Percentiles rank a stretch among this genome's conserved stretches.
These are phyloP conservation scores for Malurus cyaneus DNA, from an alignment of 2,113 vertebrate genomes.

Conservation along the genomic window DNA sequence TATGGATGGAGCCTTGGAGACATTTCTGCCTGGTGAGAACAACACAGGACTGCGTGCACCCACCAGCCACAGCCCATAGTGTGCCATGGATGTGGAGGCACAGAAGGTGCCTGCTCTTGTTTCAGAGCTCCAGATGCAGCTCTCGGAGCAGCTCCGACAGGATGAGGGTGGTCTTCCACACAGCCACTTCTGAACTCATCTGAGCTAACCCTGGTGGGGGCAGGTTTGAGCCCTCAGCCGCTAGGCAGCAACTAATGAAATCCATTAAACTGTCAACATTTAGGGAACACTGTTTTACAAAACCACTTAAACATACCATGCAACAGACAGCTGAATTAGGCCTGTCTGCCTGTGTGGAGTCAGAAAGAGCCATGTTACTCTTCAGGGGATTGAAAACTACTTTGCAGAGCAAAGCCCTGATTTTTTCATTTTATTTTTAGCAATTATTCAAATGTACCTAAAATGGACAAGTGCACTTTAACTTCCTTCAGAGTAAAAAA, in stretches of 20 bases:
- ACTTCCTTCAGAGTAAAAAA: not conserved
- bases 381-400: conserved; percentile 58
- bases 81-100: not conserved
- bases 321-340: conserved; percentile 61
- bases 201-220: conserved; percentile 30
- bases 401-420: conserved; percentile 4
- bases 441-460: conserved; percentile 27
- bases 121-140: not conserved
- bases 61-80: not conserved
- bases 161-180: not conserved
- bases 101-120: not conserved
- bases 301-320: conserved; percentile 58
- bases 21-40: not conserved
- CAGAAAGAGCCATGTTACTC: conserved; percentile 51
- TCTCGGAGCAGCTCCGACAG: not conserved
- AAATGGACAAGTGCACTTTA: not conserved
- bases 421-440: conserved; percentile 47
- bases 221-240: not conserved
- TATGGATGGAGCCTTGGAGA: not conserved
- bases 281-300: conserved; percentile 59
- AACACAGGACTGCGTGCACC: not conserved
- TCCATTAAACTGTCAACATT: conserved; percentile 68
- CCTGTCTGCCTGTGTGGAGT: conserved; percentile 56
- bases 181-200: not conserved
- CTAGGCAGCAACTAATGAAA: conserved; percentile 53